phyloP scores from a whole-genome alignment of 1,140 invertebrate genomes.

The Anastatus disparis region DNA sequence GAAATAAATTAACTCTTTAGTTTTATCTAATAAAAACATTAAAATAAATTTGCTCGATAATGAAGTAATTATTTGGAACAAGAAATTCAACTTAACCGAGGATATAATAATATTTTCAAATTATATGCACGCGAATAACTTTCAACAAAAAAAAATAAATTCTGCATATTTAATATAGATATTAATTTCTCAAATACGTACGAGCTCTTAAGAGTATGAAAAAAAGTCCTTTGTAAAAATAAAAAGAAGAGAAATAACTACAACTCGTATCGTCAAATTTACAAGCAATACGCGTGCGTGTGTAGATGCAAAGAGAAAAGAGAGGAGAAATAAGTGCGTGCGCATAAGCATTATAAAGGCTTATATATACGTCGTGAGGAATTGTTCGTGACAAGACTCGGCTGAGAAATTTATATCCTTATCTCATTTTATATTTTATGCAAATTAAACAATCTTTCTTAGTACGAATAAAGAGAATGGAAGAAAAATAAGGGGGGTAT shows the following conservation, averaged over 20 bases:
- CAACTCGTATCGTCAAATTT: conserved; percentile 13
- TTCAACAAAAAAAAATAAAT: not conserved
- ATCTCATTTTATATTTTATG: conserved; percentile 60
- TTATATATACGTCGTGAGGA: conserved; percentile 48
- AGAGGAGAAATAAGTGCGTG: too few relatives aligned
- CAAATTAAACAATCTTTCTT: conserved; percentile 56
- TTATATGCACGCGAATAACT: not conserved
- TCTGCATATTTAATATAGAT: conserved; percentile 21
- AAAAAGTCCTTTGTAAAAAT: not conserved
- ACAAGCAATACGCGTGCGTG: conserved; percentile 3
- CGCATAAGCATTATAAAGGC: conserved; percentile 1
- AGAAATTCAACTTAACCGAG: too few relatives aligned
- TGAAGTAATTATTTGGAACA: too few relatives aligned
- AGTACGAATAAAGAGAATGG: too few relatives aligned
- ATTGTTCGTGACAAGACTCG: conserved; percentile 56
- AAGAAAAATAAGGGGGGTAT: too few relatives aligned
- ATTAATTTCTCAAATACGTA: conserved; percentile 18
- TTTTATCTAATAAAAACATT: too few relatives aligned
- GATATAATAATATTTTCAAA: too few relatives aligned
- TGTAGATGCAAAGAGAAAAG: not conserved
- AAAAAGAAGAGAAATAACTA: too few relatives aligned
- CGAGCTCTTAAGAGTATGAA: conserved; percentile 7
- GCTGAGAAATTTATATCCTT: conserved; percentile 59
- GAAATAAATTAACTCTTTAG: too few relatives aligned
- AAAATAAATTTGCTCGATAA: too few relatives aligned